These are phyloP conservation scores for Oreochromis tanganicae DNA, from an alignment of 2,113 vertebrate species.

Conservation along the genomic window DNA sequence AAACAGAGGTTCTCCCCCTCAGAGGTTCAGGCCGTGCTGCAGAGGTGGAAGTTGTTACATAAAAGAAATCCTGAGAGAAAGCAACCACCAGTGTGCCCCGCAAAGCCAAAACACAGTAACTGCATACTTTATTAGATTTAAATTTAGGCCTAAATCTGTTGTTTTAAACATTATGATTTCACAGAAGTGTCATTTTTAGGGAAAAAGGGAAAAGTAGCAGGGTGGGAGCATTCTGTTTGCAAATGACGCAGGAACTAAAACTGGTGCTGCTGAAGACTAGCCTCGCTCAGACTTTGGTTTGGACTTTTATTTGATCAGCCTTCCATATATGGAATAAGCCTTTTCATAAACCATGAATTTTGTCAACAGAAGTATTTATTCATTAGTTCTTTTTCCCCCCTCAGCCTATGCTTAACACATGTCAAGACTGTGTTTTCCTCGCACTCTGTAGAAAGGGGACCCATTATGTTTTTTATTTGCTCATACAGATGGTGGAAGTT, in stretches of 20 bases:
- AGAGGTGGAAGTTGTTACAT: slow-evolving; percentile 16
- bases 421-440: not conserved
- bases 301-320: not conserved
- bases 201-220: not conserved
- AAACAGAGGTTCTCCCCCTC: slow-evolving; percentile 1
- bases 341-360: not conserved
- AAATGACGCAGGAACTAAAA: not conserved
- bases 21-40: slow-evolving; percentile 16
- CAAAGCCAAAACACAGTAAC: not conserved
- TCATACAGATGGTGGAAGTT: not conserved
- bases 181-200: not conserved
- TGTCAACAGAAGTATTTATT: not conserved
- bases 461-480: not conserved
- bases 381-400: not conserved
- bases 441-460: not conserved
- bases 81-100: not conserved
- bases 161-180: not conserved
- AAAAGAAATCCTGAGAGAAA: slow-evolving; percentile 62
- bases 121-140: not conserved
- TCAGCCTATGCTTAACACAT: not conserved
- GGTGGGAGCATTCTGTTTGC: not conserved
- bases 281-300: not conserved
- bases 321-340: not conserved
- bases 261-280: not conserved
- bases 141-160: not conserved